Evolutionary conservation across 2,113 vertebrate genomes (phyloP), one percentile per base, ranked within the genome.

Genomic region (Eubucco bourcierii): DNA sequence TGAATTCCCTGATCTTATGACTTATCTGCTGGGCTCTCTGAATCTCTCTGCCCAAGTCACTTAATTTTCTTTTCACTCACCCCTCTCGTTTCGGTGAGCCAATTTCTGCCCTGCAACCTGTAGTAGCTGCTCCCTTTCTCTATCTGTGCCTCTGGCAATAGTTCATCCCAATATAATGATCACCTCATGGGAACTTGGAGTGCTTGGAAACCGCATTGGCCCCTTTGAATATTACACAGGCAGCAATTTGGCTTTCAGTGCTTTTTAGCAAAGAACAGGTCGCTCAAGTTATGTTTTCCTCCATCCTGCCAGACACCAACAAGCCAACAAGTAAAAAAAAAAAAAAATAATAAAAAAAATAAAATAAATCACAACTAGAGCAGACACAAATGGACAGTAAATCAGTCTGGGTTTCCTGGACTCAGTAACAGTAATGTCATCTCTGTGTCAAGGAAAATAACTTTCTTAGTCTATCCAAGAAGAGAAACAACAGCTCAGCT

Each of bases 341-440:
- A 33, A 70, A 74, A 59, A 27, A 76, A 74, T 55, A 55, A 39
- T 11, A 39, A 39, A 37, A 37, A 7, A 37, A 37, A 37, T 9
- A 7, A 83, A 75, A 60, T 33, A 33, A 70, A 46, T 46, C 65
- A 80, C 25, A 90, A 41, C 50, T 55, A 53, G 75, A 80, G 29
- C 25, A 86, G 73, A 78, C 74, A 94, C 41, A 73, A 90, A 96
- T 82, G 47, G 44, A 86, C 68, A 47, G 29, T 88, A 87, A 84
- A 93, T 88, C 71, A 70, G 29, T 65, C 71, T 56, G 34, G 4
- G 14, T 91, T 90, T 94, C 70, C 53, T 79, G 55, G 47, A 91
- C 67, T 85, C 34, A 83, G 41, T 64, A 91, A 84, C 53, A 85
- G 60, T n/a, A 88, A 91, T 71, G 28, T 66, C 55, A 90, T 53